Percentiles rank a stretch among this genome's conserved stretches.
Evolutionary conservation across 2,113 vertebrate genomes (phyloP).

Genomic region (Enhydra lutris): DNA sequence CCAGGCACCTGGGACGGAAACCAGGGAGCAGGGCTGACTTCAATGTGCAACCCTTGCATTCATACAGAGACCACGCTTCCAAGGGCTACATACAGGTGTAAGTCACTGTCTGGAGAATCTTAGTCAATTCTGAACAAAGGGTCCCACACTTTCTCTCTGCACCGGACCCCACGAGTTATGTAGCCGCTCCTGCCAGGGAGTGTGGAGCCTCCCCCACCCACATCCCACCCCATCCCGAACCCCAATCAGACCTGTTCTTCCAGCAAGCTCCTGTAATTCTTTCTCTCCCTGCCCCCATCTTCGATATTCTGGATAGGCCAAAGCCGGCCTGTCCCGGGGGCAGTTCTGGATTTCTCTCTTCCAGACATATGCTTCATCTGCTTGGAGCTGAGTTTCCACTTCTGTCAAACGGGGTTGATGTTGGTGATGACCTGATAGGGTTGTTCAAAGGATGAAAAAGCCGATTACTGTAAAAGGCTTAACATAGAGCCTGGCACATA

Average conservation of each 20-base stretch:
- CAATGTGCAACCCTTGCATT: too few species aligned
- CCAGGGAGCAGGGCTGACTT: background rate
- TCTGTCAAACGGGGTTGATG: background rate
- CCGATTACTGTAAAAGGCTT: background rate
- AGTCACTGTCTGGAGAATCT: background rate
- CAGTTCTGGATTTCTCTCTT: background rate
- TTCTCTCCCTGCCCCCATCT: background rate
- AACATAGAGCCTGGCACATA: background rate
- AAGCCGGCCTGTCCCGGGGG: background rate
- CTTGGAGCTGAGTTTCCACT: background rate
- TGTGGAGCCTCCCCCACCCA: fast-evolving
- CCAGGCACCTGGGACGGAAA: background rate
- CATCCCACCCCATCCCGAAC: fast-evolving
- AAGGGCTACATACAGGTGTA: background rate
- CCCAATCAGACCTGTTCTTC: background rate
- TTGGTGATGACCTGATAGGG: background rate
- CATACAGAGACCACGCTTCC: too few species aligned
- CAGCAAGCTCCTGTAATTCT: background rate
- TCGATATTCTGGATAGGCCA: background rate
- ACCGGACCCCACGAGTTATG: background rate
- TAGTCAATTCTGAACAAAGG: background rate
- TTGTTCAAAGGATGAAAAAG: background rate
- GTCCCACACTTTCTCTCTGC: background rate
- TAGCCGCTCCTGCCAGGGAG: background rate
- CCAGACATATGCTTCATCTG: background rate